Percentiles rank a stretch among this genome's conserved stretches.
phyloP scores from a whole-genome alignment of 2,797 vertebrate species.

The Pangasius krempfi region DNA sequence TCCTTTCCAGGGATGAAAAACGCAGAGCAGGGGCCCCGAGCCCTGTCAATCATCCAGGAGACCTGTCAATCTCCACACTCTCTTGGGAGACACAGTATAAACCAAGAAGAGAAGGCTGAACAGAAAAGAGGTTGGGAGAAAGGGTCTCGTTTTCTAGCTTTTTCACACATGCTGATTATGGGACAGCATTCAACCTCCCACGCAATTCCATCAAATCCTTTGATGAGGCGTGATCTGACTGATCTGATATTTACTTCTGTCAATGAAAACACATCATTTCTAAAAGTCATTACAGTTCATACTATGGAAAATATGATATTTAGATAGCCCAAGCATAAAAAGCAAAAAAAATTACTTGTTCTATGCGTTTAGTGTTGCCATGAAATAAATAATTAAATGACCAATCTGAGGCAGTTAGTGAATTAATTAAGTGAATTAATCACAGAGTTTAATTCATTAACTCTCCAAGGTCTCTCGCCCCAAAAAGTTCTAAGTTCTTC shows the following conservation, averaged over 20 bases:
- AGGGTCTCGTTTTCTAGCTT: slow-evolving; percentile 41
- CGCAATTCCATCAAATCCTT: background rate
- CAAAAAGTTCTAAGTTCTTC: slow-evolving; percentile 40
- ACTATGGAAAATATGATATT: slow-evolving; percentile 6
- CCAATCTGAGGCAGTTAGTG: slow-evolving; percentile 33
- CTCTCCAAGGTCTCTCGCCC: background rate
- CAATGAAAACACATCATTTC: background rate
- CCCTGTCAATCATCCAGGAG: slow-evolving; percentile 70
- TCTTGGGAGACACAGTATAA: slow-evolving; percentile 27
- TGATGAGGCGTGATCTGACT: background rate
- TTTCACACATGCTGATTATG: slow-evolving; percentile 64
- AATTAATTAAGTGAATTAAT: slow-evolving; percentile 59
- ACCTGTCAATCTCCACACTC: slow-evolving; percentile 65
- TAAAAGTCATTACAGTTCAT: background rate
- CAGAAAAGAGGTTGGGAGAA: slow-evolving; percentile 56
- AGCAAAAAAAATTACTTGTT: background rate
- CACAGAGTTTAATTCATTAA: slow-evolving; percentile 20
- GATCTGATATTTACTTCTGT: slow-evolving; percentile 57
- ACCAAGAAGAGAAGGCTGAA: slow-evolving; percentile 45
- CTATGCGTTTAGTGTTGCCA: background rate
- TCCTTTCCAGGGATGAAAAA: slow-evolving; percentile 49
- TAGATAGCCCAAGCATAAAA: background rate
- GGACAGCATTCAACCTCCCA: background rate
- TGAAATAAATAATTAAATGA: slow-evolving; percentile 16
- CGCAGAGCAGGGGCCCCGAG: slow-evolving; percentile 50